Percentiles rank a stretch among this genome's conserved stretches.
phyloP scores from a whole-genome alignment of 2,888 invertebrate genomes.

The Dynastes grantii region DNA sequence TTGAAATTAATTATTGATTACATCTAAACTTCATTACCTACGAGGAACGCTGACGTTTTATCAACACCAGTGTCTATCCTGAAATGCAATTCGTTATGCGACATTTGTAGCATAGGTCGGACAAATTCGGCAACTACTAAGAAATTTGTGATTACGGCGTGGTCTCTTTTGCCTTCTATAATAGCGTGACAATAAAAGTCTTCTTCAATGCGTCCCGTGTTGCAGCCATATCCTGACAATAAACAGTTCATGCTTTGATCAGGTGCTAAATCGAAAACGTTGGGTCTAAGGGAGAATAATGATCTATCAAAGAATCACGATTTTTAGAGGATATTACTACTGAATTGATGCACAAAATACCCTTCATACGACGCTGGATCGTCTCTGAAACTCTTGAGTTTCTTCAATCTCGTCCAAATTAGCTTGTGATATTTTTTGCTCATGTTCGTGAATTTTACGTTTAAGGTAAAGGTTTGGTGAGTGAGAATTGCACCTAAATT shows the following conservation, averaged over 20 bases:
- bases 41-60: constrained; percentile 52
- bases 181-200: constrained; percentile 75
- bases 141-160: constrained; percentile 72
- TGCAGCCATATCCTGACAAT: constrained; percentile 69
- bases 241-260: constrained; percentile 70
- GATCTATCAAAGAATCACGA: constrained; percentile 63
- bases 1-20: too few species aligned
- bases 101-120: constrained; percentile 74
- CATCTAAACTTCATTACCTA: constrained; percentile 39
- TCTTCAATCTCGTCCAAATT: constrained; percentile 69
- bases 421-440: constrained; percentile 73
- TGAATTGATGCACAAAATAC: constrained; percentile 15
- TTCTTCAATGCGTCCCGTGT: constrained; percentile 71
- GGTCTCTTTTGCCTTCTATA: constrained; percentile 73
- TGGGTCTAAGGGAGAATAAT: constrained; percentile 72
- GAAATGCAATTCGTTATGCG: constrained; percentile 71
- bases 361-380: constrained; percentile 25
- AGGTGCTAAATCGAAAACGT: constrained; percentile 70
- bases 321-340: constrained; percentile 3
- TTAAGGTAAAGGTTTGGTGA: constrained; percentile 69
- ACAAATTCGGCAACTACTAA: constrained; percentile 74
- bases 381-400: constrained; percentile 60
- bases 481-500: constrained; percentile 79
- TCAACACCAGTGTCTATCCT: constrained; percentile 70
- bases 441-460: constrained; percentile 73